These are phyloP conservation scores for Notospermus geniculatus DNA, from an alignment of 1,140 invertebrate genomes.

Conservation along the genomic window DNA sequence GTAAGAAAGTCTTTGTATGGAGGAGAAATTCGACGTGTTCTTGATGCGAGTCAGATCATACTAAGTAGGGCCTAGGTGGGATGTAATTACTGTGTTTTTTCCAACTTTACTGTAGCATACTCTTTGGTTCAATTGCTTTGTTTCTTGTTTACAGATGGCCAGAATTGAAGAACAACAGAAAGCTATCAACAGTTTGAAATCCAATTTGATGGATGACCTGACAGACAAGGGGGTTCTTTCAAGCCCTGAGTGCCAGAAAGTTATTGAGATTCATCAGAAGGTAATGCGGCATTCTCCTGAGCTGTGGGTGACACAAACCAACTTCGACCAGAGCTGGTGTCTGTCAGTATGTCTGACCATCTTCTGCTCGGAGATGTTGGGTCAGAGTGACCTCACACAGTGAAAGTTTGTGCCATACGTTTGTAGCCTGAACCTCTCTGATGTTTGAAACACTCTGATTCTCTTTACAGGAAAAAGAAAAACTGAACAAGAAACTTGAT, in stretches of 20 bases:
- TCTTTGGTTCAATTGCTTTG: no score
- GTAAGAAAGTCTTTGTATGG: slow-evolving; percentile 23
- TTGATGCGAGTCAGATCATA: no score
- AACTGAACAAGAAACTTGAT: slow-evolving; percentile 42
- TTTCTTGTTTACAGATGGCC: slow-evolving; percentile 32
- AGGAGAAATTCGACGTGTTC: not conserved
- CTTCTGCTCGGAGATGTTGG: no score
- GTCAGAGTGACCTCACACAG: not conserved
- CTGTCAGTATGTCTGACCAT: no score
- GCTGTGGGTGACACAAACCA: no score
- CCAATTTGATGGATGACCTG: slow-evolving; percentile 49
- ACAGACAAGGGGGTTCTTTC: slow-evolving; percentile 43
- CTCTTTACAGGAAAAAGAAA: slow-evolving; percentile 39
- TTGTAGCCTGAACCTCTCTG: not conserved
- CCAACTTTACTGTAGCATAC: no score
- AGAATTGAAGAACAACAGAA: slow-evolving; percentile 52
- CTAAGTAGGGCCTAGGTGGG: no score
- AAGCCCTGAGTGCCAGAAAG: slow-evolving; percentile 42
- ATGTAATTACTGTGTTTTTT: no score
- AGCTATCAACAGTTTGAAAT: slow-evolving; percentile 50
- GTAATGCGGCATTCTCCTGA: no score
- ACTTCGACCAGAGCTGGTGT: no score
- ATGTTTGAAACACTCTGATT: not conserved
- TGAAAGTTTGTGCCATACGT: not conserved
- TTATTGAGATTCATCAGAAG: slow-evolving; percentile 42